Evolutionary conservation across 2,888 invertebrate species (phyloP), one percentile per base, ranked within the genome.

Genomic region (Leptothorax acervorum): DNA sequence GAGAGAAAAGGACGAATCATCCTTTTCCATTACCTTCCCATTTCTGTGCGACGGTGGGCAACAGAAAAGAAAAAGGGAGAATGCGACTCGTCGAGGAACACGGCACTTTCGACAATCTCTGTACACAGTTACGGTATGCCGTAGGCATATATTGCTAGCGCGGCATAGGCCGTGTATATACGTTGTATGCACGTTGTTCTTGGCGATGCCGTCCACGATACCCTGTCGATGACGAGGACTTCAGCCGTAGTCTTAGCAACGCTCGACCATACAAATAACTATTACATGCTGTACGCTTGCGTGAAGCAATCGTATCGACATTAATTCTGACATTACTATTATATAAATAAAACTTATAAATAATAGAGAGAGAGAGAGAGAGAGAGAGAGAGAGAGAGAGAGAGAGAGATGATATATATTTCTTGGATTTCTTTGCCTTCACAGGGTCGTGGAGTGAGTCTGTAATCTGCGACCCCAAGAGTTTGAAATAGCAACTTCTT

Each of bases 211-310:
- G 82, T 70, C 85, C 75, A 82, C 76, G 70, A 53, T 81, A 71
- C 83, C 71, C 71, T 63, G 84, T 78, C 84, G 73, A 55, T 68
- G 57, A 88, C 70, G 74, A 60, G 60, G 15, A 60, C 35, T 71
- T 71, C 73, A 53, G 35, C 31, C 82, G 89, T 89, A 90, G 90
- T 88, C 90, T 74, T 90, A 86, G 91, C 90, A 90, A 90, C 90
- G 82, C 57, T 62, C 57, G 78, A 31, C 85, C 86, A 91, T 60
- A 90, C 90, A 91, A 86, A 86, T 74, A 55, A 12, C 35, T 74
- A 31, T 78, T 74, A 76, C 53, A 51, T 51, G 66, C 75, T 51
- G 68, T 88, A 90, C 90, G 90, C 90, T 84, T 90, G 90, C 90
- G 90, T 91, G 71, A 88, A 88, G 57, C 79, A 83, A 48, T 83